Evolutionary conservation across 2,797 vertebrate genomes (phyloP).

Genomic region (Takifugu ocellatus): DNA sequence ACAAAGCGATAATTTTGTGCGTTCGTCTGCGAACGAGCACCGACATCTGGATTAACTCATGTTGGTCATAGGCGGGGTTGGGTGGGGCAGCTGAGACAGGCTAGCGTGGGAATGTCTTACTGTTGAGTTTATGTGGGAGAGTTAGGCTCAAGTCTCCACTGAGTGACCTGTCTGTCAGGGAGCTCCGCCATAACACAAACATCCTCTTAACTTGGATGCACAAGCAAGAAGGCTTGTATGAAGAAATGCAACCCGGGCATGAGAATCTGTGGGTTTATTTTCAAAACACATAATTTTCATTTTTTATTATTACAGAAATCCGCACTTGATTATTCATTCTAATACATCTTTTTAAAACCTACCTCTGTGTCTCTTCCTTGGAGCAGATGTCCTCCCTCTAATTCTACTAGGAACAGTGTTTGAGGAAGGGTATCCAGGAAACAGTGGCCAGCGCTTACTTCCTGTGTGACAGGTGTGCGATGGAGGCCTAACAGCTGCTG

Average conservation of each 20-base stretch:
- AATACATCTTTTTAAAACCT: slow-evolving; percentile 20
- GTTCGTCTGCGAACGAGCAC: slow-evolving; percentile 42
- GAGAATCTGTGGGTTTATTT: slow-evolving; percentile 36
- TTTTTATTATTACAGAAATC: slow-evolving; percentile 9
- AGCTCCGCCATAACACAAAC: slow-evolving; percentile 68
- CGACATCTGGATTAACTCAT: slow-evolving; percentile 65
- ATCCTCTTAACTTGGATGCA: slow-evolving; percentile 54
- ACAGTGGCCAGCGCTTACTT: slow-evolving; percentile 74
- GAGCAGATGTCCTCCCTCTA: slow-evolving; percentile 51
- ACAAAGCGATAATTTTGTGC: slow-evolving; percentile 12
- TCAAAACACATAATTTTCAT: slow-evolving; percentile 7
- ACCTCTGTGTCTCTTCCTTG: slow-evolving; percentile 33
- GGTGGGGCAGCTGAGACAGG: slow-evolving; percentile 20
- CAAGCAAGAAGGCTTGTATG: slow-evolving; percentile 8
- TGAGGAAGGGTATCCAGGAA: slow-evolving; percentile 82
- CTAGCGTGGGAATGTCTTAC: slow-evolving; percentile 71
- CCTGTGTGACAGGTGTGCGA: slow-evolving; percentile 82
- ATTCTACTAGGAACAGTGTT: slow-evolving; percentile 68
- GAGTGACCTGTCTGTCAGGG: slow-evolving; percentile 66
- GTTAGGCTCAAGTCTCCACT: slow-evolving; percentile 53
- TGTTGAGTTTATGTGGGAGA: slow-evolving; percentile 66
- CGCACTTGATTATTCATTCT: slow-evolving; percentile 37
- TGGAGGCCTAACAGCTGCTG: slow-evolving; percentile 79
- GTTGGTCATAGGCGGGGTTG: slow-evolving; percentile 50
- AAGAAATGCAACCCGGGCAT: slow-evolving; percentile 8